These are phyloP conservation scores for Chionomys nivalis DNA, from an alignment of 2,113 vertebrate species.

Conservation along the genomic window DNA sequence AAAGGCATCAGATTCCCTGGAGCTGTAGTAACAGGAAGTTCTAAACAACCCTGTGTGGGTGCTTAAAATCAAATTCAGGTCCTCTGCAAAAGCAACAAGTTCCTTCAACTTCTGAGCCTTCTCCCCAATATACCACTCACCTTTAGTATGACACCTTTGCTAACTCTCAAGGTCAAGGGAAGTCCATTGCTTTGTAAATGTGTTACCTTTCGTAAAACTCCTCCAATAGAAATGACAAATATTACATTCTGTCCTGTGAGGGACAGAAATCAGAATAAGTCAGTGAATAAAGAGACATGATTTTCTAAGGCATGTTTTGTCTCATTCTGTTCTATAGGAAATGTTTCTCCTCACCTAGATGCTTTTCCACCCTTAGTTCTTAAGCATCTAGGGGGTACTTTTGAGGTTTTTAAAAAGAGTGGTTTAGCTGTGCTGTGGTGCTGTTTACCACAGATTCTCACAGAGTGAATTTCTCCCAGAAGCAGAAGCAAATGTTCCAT, in stretches of 20 bases:
- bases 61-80: background rate
- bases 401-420: slow-evolving; percentile 47
- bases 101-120: background rate
- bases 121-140: background rate
- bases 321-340: slow-evolving; percentile 12
- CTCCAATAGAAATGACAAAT: background rate
- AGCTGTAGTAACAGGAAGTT: background rate
- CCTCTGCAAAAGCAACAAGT: background rate
- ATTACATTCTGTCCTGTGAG: background rate
- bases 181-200: background rate
- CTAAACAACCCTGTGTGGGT: background rate
- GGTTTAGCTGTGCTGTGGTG: slow-evolving; percentile 5
- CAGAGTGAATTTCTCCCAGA: slow-evolving; percentile 63
- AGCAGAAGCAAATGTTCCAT: slow-evolving; percentile 70
- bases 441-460: slow-evolving; percentile 12
- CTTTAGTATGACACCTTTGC: too few species aligned
- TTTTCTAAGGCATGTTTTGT: background rate
- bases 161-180: background rate
- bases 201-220: background rate
- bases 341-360: background rate
- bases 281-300: slow-evolving; percentile 21
- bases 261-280: background rate
- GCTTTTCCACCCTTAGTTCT: background rate
- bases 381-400: slow-evolving; percentile 39
- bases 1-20: background rate